Percentiles rank a stretch among this genome's conserved stretches.
These are phyloP conservation scores for Gryllus bimaculatus DNA, from an alignment of 1,140 invertebrate species.

Conservation along the genomic window DNA sequence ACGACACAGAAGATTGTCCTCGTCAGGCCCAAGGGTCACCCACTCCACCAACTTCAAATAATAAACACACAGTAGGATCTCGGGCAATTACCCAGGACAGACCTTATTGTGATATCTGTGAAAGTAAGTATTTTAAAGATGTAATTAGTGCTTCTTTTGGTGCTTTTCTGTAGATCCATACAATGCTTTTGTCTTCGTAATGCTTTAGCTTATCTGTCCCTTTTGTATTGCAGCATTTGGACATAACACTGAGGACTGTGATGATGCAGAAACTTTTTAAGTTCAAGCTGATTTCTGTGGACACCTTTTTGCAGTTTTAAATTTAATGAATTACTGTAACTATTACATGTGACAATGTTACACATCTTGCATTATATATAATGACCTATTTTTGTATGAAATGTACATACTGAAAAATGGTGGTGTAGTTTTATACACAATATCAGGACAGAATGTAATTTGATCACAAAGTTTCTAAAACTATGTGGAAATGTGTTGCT, in stretches of 20 bases:
- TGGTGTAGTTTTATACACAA: background rate
- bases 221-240: slow-evolving; percentile 58
- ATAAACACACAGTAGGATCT: slow-evolving; percentile 31
- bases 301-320: no score
- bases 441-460: no score
- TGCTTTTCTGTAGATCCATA: background rate
- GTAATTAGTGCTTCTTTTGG: background rate
- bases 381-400: background rate
- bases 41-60: slow-evolving; percentile 34
- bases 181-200: slow-evolving; percentile 16
- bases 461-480: no score
- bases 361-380: background rate
- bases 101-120: slow-evolving; percentile 87
- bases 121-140: slow-evolving; percentile 51
- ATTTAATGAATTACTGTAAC: no score
- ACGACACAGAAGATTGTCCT: slow-evolving; percentile 96
- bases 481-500: no score
- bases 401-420: background rate
- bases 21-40: slow-evolving; percentile 58
- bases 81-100: slow-evolving; percentile 46
- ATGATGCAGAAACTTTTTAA: slow-evolving; percentile 73
- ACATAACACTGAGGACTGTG: slow-evolving; percentile 66
- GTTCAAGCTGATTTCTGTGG: no score
- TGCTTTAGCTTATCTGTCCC: slow-evolving; percentile 27
- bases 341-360: no score